These are phyloP conservation scores for Drosophila rubida DNA, from an alignment of 2,888 invertebrate species.

Conservation along the genomic window DNA sequence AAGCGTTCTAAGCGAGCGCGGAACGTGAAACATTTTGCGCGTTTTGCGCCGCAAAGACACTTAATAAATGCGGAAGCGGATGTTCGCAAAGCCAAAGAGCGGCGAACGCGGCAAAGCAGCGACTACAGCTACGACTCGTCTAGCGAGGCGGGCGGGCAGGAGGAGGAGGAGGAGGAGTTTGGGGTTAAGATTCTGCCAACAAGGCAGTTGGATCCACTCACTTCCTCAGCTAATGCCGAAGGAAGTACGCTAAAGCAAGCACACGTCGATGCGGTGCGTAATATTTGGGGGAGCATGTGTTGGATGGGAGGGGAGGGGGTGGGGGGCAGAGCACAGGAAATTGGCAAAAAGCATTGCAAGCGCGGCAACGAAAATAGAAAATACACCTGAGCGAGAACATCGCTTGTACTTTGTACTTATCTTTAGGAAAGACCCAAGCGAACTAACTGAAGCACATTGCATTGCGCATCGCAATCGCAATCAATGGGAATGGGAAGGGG, in stretches of 20 bases:
- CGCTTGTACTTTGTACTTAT: background rate
- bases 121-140: slow-evolving; percentile 41
- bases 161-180: background rate
- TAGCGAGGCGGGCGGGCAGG: slow-evolving; percentile 61
- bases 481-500: slow-evolving; percentile 10
- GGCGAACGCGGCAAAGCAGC: slow-evolving; percentile 19
- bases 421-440: background rate
- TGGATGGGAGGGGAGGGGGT: too few relatives aligned
- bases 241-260: slow-evolving; percentile 28
- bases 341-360: slow-evolving; percentile 23
- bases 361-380: slow-evolving; percentile 15
- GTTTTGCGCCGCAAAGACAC: slow-evolving; percentile 73
- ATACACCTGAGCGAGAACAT: slow-evolving; percentile 1
- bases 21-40: slow-evolving; percentile 63
- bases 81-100: slow-evolving; percentile 72
- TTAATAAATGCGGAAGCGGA: slow-evolving; percentile 84
- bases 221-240: slow-evolving; percentile 41
- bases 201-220: slow-evolving; percentile 41
- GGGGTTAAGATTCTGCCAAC: slow-evolving; percentile 13
- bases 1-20: slow-evolving; percentile 70
- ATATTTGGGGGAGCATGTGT: background rate
- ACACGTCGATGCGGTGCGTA: background rate
- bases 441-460: slow-evolving; percentile 1
- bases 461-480: slow-evolving; percentile 31
- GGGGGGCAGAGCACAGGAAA: slow-evolving; percentile 27